Conservation (phyloP, 2,797 vertebrate species). For the Hoplostethus mediterraneus region DNA sequence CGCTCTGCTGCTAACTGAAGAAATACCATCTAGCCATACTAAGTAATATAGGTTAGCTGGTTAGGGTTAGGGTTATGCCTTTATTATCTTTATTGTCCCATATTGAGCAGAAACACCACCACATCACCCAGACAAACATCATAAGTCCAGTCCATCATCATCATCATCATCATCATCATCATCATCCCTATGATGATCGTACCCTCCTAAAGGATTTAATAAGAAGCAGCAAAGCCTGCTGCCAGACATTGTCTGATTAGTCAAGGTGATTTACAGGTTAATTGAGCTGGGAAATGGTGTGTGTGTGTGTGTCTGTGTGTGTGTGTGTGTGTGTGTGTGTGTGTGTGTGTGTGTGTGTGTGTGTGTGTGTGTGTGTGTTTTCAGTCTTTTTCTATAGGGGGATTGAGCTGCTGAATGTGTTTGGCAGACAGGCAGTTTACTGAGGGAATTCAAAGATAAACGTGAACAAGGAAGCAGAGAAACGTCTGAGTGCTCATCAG, state of each 20-base stretch:
- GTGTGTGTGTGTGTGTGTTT: too few relatives aligned
- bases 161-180: background rate
- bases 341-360: background rate
- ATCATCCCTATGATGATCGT: too few relatives aligned
- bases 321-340: background rate
- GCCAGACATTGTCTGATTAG: slow-evolving; percentile 30
- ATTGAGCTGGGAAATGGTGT: slow-evolving; percentile 56
- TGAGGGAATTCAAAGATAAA: background rate
- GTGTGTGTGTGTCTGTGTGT: background rate
- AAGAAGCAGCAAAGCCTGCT: slow-evolving; percentile 10
- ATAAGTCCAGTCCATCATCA: background rate
- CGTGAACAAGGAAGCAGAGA: background rate
- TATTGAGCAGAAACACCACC: too few relatives aligned
- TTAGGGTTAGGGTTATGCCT: too few relatives aligned
- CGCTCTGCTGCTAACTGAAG: too few relatives aligned
- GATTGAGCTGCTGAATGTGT: background rate
- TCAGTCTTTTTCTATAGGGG: too few relatives aligned
- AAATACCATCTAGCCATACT: too few relatives aligned
- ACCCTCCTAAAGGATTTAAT: slow-evolving; percentile 5
- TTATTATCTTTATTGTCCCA: too few relatives aligned
- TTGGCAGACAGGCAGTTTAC: background rate
- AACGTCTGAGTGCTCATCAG: background rate
- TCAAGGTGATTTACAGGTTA: slow-evolving; percentile 47
- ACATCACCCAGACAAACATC: background rate
- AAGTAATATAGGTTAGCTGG: too few relatives aligned